Conservation (phyloP, 2,797 vertebrate species). For the Anisognathus igniventris region DNA sequence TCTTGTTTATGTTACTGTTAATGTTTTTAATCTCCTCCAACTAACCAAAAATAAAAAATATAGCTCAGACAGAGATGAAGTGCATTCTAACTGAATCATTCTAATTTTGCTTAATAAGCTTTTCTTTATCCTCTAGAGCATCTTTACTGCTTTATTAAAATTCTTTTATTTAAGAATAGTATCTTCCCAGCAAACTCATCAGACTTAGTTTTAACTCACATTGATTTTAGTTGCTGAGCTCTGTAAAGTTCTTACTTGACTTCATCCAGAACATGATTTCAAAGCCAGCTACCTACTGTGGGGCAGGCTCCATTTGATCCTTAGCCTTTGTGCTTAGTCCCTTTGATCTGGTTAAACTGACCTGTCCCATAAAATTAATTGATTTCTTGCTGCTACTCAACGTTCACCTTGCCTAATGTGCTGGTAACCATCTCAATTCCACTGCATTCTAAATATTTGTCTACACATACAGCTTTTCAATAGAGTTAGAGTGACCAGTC, state of each 20-base stretch:
- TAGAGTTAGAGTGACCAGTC: not conserved
- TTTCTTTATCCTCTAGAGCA: not conserved
- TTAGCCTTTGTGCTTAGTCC: not conserved
- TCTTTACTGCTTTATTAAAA: not conserved
- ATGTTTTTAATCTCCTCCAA: not conserved
- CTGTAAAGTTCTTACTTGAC: not conserved
- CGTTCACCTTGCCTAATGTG: not conserved
- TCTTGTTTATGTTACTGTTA: not conserved
- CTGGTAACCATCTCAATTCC: not conserved
- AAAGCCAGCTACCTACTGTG: not conserved
- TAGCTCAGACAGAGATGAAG: not conserved
- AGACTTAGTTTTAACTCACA: not conserved
- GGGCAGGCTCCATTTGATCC: not conserved
- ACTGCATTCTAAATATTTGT: not conserved
- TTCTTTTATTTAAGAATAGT: not conserved
- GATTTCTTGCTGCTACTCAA: not conserved
- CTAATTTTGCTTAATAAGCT: not conserved
- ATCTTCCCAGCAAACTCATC: not conserved
- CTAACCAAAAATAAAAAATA: not conserved
- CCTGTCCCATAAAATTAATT: not conserved
- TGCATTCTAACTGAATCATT: not conserved
- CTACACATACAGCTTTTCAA: not conserved
- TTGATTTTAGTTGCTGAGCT: not conserved
- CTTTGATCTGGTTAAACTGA: conserved; percentile 22
- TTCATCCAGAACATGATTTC: not conserved